A percentile compares a stretch with the other conserved stretches of the same genome.
These are phyloP conservation scores for Pogoniulus pusillus DNA, from an alignment of 2,797 vertebrate species.

Conservation along the genomic window DNA sequence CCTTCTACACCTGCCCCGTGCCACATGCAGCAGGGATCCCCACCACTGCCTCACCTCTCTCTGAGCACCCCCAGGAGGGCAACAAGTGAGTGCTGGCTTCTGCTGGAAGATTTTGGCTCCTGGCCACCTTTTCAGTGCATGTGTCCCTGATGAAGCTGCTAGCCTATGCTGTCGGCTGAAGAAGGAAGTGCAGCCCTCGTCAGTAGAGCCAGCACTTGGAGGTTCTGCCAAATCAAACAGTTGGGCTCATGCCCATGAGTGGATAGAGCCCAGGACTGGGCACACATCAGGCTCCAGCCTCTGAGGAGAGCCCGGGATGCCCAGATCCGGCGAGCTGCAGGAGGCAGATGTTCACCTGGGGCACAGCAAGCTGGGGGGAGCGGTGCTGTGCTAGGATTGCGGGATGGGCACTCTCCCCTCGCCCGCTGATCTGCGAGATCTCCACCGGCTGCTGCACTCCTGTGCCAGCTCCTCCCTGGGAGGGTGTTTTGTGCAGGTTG, in stretches of 20 bases:
- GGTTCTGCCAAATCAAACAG: not conserved
- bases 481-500: slow-evolving; percentile 58
- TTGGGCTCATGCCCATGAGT: not conserved
- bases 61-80: rapidly evolving
- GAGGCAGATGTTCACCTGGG: slow-evolving; percentile 16
- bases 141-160: rapidly evolving
- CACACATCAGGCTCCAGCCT: not conserved
- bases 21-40: rapidly evolving
- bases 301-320: not conserved
- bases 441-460: slow-evolving; percentile 51
- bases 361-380: not conserved
- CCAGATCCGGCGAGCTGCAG: not conserved
- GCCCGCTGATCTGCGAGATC: not conserved
- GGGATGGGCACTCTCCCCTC: rapidly evolving
- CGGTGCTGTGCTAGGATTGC: not conserved
- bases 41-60: rapidly evolving
- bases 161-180: not conserved
- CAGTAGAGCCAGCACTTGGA: not conserved
- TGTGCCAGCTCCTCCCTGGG: slow-evolving; percentile 56
- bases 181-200: rapidly evolving
- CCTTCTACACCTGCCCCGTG: not conserved
- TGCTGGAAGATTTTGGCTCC: not conserved
- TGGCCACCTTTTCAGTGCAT: not conserved
- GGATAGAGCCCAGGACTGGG: not conserved
- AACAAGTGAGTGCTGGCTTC: rapidly evolving